phyloP scores from a whole-genome alignment of 2,888 invertebrate genomes.

The Nowickia ferox region DNA sequence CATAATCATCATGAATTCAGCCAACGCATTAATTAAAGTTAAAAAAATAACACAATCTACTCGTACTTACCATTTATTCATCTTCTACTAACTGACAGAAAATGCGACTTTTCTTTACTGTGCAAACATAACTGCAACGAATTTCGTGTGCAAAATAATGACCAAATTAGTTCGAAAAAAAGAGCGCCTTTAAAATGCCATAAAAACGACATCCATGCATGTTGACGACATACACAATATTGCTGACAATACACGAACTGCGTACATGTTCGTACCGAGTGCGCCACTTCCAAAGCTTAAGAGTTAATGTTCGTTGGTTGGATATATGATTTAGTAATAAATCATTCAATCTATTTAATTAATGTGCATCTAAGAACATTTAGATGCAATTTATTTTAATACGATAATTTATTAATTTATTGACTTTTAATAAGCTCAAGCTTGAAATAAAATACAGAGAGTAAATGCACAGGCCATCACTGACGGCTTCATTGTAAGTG shows the following conservation, averaged over 20 bases:
- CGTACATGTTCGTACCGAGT: not conserved
- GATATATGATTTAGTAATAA: slow-evolving; percentile 83
- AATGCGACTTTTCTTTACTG: slow-evolving; percentile 51
- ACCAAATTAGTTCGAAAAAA: slow-evolving; percentile 54
- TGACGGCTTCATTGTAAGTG: slow-evolving; percentile 53
- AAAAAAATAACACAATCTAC: slow-evolving; percentile 19
- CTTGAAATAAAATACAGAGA: slow-evolving; percentile 54
- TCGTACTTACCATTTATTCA: slow-evolving; percentile 22
- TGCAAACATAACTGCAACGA: not conserved
- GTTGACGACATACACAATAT: slow-evolving; percentile 51
- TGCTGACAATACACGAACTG: slow-evolving; percentile 32
- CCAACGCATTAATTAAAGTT: slow-evolving; percentile 34
- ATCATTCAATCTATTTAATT: slow-evolving; percentile 84
- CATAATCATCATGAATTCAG: slow-evolving; percentile 42
- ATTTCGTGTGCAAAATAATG: slow-evolving; percentile 49
- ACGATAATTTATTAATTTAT: slow-evolving; percentile 84
- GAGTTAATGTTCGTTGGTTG: slow-evolving; percentile 67
- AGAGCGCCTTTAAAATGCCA: slow-evolving; percentile 63
- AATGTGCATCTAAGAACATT: slow-evolving; percentile 83
- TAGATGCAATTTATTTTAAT: slow-evolving; percentile 83
- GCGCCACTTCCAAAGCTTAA: slow-evolving; percentile 41
- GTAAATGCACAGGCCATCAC: slow-evolving; percentile 24
- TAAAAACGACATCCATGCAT: slow-evolving; percentile 62
- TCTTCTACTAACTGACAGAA: slow-evolving; percentile 4
- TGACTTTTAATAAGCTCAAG: slow-evolving; percentile 80